Evolutionary conservation across 2,113 vertebrate species (phyloP), one percentile per base, ranked within the genome.

Genomic region (Amphiprion percula): DNA sequence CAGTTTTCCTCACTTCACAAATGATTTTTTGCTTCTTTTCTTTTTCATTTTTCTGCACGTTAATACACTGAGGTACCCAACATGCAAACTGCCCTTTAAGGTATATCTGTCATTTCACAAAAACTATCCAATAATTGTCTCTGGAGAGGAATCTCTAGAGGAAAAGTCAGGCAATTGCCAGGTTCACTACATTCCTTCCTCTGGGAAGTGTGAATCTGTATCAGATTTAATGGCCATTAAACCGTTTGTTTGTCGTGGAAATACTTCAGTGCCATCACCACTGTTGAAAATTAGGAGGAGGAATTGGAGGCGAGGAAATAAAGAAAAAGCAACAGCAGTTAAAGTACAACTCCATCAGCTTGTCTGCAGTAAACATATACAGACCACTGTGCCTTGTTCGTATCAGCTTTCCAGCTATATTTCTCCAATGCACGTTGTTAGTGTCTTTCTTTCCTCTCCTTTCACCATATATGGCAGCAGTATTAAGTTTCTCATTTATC

Each of bases 401-500:
- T 69, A 54, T 83, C 46, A 69, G 59, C 28, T 63, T 59, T 67
- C 1, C 16, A 68, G 4, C 30, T 21, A 24, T 24, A 1, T 17
- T 50, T 44, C 6, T 19, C 4, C 24, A 6, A 0, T 11, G 46
- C 28, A 53, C 15, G 21, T 67, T 21, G 2, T n/a, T 26, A 21
- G 4, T 28, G 10, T 3, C 0, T 59, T 15, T 56, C 41, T 70
- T 64, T 68, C 44, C 23, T 59, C 17, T 19, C 0, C 28, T 61
- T 59, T 79, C 30, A 56, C 19, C 23, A 9, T 19, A 47, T 49
- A 26, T 33, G 23, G 63, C 10, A 10, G n/a, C 15, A 23, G 71
- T 76, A 78, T 65, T 68, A 52, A 26, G 68, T 70, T 71, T 78
- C 52, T 53, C 21, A 39, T 49, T 26, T 9, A 68, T 70, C 59